phyloP scores from a whole-genome alignment of 2,797 vertebrate species.

The Hyperoplus immaculatus region DNA sequence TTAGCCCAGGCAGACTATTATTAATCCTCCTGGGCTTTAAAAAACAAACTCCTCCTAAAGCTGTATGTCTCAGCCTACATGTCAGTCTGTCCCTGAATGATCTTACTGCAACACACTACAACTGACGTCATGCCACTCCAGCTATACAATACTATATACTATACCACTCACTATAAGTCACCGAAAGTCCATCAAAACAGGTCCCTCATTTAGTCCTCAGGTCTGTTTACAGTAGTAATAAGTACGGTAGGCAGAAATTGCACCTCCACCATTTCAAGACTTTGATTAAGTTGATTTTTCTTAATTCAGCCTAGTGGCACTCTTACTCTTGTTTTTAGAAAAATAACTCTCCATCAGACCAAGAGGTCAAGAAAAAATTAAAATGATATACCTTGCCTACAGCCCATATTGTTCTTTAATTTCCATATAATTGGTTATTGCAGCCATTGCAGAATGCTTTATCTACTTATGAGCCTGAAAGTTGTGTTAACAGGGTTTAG shows the following conservation, averaged over 20 bases:
- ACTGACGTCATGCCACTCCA: constrained; percentile 35
- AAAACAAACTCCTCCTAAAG: constrained; percentile 59
- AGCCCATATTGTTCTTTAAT: constrained; percentile 8
- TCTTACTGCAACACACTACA: background rate
- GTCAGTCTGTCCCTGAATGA: constrained; percentile 38
- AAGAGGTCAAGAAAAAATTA: background rate
- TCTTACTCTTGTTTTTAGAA: constrained; percentile 1
- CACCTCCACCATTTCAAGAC: background rate
- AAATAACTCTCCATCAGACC: constrained; percentile 1
- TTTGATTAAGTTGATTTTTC: constrained; percentile 16
- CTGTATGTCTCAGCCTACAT: constrained; percentile 42
- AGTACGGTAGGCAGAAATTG: background rate
- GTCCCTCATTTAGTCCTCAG: constrained; percentile 21
- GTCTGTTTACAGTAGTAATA: background rate
- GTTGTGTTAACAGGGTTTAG: constrained; percentile 64
- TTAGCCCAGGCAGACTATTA: constrained; percentile 50
- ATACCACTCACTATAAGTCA: constrained; percentile 18
- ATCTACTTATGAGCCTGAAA: constrained; percentile 30
- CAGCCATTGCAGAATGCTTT: constrained; percentile 15
- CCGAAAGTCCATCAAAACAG: constrained; percentile 4
- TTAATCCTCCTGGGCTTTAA: constrained; percentile 62
- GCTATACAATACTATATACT: no score
- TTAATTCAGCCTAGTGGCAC: background rate
- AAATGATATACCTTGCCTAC: background rate
- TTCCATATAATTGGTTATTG: constrained; percentile 34